Evolutionary conservation across 2,797 vertebrate genomes (phyloP).

Genomic region (Neosilurus mollespiculum): DNA sequence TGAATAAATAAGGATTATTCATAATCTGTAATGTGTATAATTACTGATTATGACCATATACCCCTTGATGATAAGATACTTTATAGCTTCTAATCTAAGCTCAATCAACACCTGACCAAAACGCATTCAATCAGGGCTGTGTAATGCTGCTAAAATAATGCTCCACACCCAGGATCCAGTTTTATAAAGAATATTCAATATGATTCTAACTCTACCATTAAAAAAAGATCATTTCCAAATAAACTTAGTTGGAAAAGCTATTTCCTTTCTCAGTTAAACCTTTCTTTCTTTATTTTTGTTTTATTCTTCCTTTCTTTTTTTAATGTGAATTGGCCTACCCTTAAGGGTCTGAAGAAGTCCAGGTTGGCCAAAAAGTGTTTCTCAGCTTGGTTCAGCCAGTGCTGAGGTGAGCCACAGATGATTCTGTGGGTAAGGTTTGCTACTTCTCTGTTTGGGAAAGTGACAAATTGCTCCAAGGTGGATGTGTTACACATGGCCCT

Average conservation of each 20-base stretch:
- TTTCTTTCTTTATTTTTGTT: too few relatives aligned
- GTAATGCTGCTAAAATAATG: neutral
- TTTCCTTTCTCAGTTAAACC: neutral
- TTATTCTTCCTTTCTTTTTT: too few relatives aligned
- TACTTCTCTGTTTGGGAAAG: conserved; percentile 65
- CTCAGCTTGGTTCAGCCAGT: conserved; percentile 75
- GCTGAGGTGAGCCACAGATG: conserved; percentile 73
- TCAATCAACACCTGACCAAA: neutral
- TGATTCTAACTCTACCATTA: neutral
- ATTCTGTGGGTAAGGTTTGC: conserved; percentile 62
- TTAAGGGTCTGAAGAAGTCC: conserved; percentile 85
- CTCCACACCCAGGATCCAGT: too few relatives aligned
- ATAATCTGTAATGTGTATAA: neutral
- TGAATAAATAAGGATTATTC: too few relatives aligned
- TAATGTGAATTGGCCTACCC: conserved; percentile 70
- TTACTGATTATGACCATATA: neutral
- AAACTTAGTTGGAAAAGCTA: neutral
- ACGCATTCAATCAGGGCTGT: neutral
- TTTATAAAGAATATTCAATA: neutral
- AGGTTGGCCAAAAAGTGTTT: conserved; percentile 77
- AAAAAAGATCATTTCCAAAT: neutral
- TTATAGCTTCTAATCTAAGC: neutral
- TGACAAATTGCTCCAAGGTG: conserved; percentile 74
- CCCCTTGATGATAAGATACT: neutral
- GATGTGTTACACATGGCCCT: conserved; percentile 77